Base-by-base conservation (phyloP, 2,113 vertebrate genomes). In the Siniperca chuatsi region DNA sequence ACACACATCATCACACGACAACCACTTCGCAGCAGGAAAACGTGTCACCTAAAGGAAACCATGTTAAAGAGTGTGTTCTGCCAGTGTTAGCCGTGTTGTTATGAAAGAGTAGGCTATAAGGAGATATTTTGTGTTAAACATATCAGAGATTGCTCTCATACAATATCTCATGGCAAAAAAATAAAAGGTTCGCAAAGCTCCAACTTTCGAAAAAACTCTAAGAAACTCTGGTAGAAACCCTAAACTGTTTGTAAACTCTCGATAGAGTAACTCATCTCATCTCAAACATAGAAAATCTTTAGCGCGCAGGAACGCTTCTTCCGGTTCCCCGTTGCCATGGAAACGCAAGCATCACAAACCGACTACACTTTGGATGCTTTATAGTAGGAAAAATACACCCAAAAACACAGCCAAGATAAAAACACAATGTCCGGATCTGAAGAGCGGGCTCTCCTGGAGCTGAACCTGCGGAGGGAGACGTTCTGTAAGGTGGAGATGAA, bases 401-500 rank as follows among this genome's bases (percentile, higher is more conserved):
- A 25, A 13, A 52, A 29, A 33, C 10, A 16, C 0, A 8, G 6
- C 58, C 13, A 21, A 23, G 11, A 72, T 1, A 37, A 6, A 44
- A 3, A 7, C 2, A 46, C 50, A 8, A 96, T 94, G 92, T 81
- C 83, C 1, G 78, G 46, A 2, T 25, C 3, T 3, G 81, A 78
- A 18, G 89, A 83, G 69, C 80, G 9, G 23, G 70, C 90, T 6
- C 80, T 96, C 16, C 76, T 94, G 70, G 91, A 95, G 64, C 60
- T 94, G 4, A 96, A 97, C 23, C 81, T 87, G 82, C 85, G 55
- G 40, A 94, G 95, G 68, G 96, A 97, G 64, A 94, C 95, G 0
- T 94, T 95, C 93, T 97, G 97, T 65, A 89, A 89, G 69, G 95
- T 96, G 81, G 96, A 97, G 83, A 58, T 23, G 46, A 84, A 62